Evolutionary conservation across 2,797 vertebrate genomes (phyloP).

Genomic region (Poecilia wingei): DNA sequence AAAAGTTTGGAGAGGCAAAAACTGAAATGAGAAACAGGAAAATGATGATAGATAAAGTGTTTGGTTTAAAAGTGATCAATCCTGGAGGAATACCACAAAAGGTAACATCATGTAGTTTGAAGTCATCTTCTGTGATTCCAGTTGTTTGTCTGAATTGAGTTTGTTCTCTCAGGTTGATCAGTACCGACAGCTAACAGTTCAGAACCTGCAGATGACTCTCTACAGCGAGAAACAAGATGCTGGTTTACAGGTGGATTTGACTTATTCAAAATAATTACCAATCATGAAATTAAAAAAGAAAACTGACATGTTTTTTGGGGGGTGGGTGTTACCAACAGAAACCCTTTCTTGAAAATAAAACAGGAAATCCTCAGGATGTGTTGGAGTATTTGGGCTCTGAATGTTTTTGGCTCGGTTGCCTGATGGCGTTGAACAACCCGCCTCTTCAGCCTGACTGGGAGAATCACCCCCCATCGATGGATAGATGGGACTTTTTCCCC

Average conservation of each 20-base stretch:
- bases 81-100: fast-evolving
- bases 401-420: neutral
- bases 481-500: neutral
- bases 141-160: neutral
- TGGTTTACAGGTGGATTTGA: neutral
- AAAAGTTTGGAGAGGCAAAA: fast-evolving
- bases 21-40: fast-evolving
- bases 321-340: neutral
- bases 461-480: neutral
- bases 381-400: neutral
- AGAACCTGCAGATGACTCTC: neutral
- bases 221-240: neutral
- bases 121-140: neutral
- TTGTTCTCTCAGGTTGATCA: neutral
- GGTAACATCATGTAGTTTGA: neutral
- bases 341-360: neutral
- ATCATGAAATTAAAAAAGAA: neutral
- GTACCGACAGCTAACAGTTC: neutral
- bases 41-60: fast-evolving
- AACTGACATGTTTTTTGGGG: neutral
- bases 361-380: neutral
- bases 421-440: neutral
- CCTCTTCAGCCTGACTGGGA: constrained; percentile 9
- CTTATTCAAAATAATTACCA: neutral
- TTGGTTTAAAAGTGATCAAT: neutral